These are phyloP conservation scores for Haemorhous mexicanus DNA, from an alignment of 2,113 vertebrate species.

Conservation along the genomic window DNA sequence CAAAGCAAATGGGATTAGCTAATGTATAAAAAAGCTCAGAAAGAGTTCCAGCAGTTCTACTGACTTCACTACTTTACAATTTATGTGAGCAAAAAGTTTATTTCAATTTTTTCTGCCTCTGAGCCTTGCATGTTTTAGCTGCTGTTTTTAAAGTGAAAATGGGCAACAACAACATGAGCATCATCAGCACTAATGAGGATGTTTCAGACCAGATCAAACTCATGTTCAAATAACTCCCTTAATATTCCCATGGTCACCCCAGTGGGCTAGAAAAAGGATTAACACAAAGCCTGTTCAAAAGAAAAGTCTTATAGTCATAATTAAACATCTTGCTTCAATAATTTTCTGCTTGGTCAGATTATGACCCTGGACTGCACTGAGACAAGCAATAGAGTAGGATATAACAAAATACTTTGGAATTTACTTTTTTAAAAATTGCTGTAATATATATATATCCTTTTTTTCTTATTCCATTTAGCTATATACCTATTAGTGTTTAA, in stretches of 20 bases:
- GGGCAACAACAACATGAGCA: not conserved
- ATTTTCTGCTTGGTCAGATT: not conserved
- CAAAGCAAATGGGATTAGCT: not conserved
- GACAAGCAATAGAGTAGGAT: not conserved
- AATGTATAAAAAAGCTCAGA: not conserved
- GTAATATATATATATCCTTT: not conserved
- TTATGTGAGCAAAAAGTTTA: not conserved
- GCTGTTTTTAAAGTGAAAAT: not conserved
- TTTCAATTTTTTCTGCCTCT: not conserved
- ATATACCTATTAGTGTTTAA: not conserved
- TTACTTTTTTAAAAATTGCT: not conserved
- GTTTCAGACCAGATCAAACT: not conserved
- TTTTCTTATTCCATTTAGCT: not conserved
- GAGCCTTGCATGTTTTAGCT: not conserved
- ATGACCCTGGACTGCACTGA: not conserved
- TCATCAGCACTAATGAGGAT: not conserved
- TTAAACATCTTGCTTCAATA: not conserved
- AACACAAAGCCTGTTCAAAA: not conserved
- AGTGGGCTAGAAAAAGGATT: not conserved
- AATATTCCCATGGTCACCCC: not conserved
- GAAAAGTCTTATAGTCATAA: not conserved
- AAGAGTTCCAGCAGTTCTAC: not conserved
- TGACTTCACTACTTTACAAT: not conserved
- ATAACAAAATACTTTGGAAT: not conserved
- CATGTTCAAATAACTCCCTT: not conserved